A percentile compares a stretch with the other conserved stretches of the same genome.
These are phyloP conservation scores for Rhabdomys dilectus DNA, from an alignment of 2,113 vertebrate genomes.

Conservation along the genomic window DNA sequence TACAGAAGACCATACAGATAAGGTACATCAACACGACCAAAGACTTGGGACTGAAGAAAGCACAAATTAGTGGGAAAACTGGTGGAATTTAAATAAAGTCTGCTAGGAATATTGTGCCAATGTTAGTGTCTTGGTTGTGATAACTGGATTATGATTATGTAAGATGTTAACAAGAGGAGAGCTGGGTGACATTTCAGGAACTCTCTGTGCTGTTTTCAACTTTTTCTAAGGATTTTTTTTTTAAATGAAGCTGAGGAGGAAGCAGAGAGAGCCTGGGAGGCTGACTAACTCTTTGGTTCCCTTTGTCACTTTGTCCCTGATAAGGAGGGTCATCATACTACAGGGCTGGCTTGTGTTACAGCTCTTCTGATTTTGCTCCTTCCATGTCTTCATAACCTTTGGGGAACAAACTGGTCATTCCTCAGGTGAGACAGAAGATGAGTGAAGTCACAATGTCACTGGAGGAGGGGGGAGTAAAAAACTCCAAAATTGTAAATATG, in stretches of 20 bases:
- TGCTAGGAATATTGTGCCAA: not conserved
- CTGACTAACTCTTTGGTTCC: not conserved
- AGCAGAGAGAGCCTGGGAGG: not conserved
- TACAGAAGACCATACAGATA: not conserved
- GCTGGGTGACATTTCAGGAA: slow-evolving; percentile 48
- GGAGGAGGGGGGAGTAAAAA: not conserved
- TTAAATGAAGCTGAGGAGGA: slow-evolving; percentile 10
- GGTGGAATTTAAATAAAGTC: not conserved
- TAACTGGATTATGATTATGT: slow-evolving; percentile 26
- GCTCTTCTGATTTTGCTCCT: not conserved
- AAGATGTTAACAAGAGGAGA: slow-evolving; percentile 49
- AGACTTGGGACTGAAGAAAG: not conserved
- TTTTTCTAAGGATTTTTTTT: not conserved
- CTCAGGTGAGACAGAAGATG: not conserved
- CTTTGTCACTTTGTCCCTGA: not conserved
- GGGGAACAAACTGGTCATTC: not conserved
- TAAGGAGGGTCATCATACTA: not conserved
- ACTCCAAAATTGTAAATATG: not conserved
- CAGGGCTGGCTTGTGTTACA: not conserved
- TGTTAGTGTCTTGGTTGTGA: slow-evolving; percentile 43
- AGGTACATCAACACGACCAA: not conserved
- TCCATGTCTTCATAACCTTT: not conserved
- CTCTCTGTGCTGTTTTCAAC: slow-evolving; percentile 49
- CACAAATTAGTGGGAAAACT: not conserved
- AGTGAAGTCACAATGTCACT: not conserved